phyloP scores from a whole-genome alignment of 2,113 vertebrate species.

The Bettongia penicillata region DNA sequence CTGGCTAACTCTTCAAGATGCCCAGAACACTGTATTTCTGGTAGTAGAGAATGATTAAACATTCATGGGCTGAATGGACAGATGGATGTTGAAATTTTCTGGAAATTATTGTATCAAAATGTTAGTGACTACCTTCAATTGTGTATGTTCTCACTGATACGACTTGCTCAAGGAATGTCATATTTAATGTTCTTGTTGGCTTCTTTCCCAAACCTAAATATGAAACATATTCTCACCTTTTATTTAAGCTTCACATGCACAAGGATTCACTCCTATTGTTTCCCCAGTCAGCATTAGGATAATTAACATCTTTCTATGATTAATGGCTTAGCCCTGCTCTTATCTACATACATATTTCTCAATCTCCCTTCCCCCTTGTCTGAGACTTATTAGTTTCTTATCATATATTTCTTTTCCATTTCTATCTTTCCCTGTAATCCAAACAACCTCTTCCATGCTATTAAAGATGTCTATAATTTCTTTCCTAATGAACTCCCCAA shows the following conservation, averaged over 20 bases:
- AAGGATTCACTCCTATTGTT: not conserved
- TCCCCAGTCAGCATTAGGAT: not conserved
- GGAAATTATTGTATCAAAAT: not conserved
- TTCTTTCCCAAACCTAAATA: not conserved
- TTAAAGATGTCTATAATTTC: rapidly evolving
- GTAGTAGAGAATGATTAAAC: not conserved
- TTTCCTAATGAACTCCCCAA: not conserved
- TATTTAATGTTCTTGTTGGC: conserved; percentile 21
- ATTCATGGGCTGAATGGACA: not conserved
- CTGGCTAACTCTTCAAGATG: not conserved
- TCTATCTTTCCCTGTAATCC: not conserved
- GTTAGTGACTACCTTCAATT: not conserved
- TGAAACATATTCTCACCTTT: not conserved
- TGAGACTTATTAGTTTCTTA: not conserved
- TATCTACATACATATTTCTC: not conserved
- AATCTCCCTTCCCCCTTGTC: not conserved
- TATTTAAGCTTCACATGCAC: conserved; percentile 28
- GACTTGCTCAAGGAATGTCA: not conserved
- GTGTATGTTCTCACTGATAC: conserved; percentile 37
- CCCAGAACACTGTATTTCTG: not conserved
- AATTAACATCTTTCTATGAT: conserved; percentile 9
- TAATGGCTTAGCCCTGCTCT: not conserved
- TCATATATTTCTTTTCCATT: not conserved
- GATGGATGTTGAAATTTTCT: not conserved
- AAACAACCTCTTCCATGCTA: not conserved